Base-by-base conservation (phyloP, 1,140 invertebrate species). In the Chrysopa pallens region DNA sequence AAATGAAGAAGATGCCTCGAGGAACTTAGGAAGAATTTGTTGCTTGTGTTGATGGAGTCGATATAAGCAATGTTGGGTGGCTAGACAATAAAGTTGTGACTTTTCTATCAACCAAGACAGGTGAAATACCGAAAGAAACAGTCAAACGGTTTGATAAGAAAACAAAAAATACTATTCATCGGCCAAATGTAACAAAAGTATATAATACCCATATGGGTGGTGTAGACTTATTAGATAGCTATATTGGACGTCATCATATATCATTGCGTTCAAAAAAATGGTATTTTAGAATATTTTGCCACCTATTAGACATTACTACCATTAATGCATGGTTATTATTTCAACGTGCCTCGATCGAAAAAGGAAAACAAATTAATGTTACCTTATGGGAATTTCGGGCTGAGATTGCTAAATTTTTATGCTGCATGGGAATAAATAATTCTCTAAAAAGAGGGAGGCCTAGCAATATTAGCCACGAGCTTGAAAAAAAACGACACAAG, bases 141-240 rank as follows among this genome's bases (percentile, higher is more conserved):
- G 12, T 46, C 23, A 13, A 11, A 8, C 6, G 41, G 23, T 42
- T 13, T 33, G 36, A 46, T 31, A 42, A 46, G 5, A 7, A 39
- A 35, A 42, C 12, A n/a, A 54, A 54, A 48, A 49, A 46, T 48
- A 39, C 46, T 49, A 51, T 54, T 46, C 33, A 38, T 40, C 49
- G 48, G 39, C 51, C 48, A 29, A 39, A 48, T 42, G 49, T 52
- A 44, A 47, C 54, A 41, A 36, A 53, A 48, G 48, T 54, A 17
- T 54, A 59, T 42, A 59, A 56, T 51, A 46, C 49, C 45, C 45
- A 38, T 50, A 58, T 46, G 56, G 57, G 55, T 48, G 52, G 39
- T 29, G 46, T 53, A 3, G 50, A 54, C 35, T 36, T 48, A n/a
- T 17, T 52, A 8, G 47, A 52, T 42, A 38, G 40, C 13, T n/a